Percentiles rank a stretch among this genome's conserved stretches.
These are phyloP conservation scores for Pseudococcus viburni DNA, from an alignment of 2,888 invertebrate genomes.

Conservation along the genomic window DNA sequence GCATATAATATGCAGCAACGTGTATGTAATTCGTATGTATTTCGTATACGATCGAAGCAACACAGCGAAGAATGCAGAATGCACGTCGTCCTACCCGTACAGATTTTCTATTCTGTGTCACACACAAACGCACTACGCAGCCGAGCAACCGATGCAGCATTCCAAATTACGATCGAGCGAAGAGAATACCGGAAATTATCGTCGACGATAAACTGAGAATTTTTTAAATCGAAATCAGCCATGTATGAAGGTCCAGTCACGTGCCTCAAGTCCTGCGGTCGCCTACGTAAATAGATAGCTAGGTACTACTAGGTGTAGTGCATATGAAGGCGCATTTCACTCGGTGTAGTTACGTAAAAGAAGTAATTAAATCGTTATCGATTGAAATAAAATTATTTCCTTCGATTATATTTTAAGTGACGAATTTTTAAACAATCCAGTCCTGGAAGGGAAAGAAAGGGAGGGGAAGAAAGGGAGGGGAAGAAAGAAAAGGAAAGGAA, in stretches of 20 bases:
- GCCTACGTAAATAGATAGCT: too few species aligned
- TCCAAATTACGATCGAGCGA: neutral
- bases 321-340: too few species aligned
- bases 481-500: too few species aligned
- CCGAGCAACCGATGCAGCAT: neutral
- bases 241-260: neutral
- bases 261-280: too few species aligned
- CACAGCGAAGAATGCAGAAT: neutral
- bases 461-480: too few species aligned
- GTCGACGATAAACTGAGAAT: neutral
- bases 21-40: neutral
- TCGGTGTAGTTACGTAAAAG: too few species aligned
- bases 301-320: too few species aligned
- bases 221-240: neutral
- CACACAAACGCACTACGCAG: neutral
- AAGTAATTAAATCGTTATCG: too few species aligned
- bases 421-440: too few species aligned
- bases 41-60: neutral
- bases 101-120: neutral
- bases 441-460: too few species aligned
- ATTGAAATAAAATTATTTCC: too few species aligned
- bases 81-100: neutral
- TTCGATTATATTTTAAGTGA: too few species aligned
- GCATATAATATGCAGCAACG: conserved; percentile 18
- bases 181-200: conserved; percentile 5